Conservation (phyloP, 2,888 invertebrate species). For the Epinotia demarniana region DNA sequence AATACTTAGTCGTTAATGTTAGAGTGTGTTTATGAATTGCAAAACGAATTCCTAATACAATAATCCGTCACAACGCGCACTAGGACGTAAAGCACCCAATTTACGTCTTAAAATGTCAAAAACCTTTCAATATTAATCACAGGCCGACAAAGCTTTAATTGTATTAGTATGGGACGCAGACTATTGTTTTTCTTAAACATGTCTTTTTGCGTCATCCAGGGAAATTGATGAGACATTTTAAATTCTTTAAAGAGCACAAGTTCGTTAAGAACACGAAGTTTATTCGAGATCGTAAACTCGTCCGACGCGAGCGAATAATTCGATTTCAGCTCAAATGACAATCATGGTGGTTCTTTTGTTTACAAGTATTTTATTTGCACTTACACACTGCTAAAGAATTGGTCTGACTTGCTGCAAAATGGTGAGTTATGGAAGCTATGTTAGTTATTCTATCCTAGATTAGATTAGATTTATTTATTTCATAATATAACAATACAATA, state of each 20-base stretch:
- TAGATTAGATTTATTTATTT: too few relatives aligned
- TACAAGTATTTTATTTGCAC: background rate
- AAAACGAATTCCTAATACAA: slow-evolving; percentile 12
- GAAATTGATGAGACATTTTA: slow-evolving; percentile 44
- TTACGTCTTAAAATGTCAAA: slow-evolving; percentile 45
- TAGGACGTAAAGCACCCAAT: slow-evolving; percentile 43
- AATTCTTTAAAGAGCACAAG: slow-evolving; percentile 38
- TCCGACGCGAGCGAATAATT: slow-evolving; percentile 13
- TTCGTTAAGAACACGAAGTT: slow-evolving; percentile 33
- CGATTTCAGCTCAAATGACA: slow-evolving; percentile 20
- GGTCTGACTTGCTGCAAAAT: too few relatives aligned
- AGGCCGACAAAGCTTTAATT: slow-evolving; percentile 46
- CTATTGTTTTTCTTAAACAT: slow-evolving; percentile 42
- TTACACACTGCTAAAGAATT: background rate
- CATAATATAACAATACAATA: too few relatives aligned
- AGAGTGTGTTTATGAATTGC: slow-evolving; percentile 9
- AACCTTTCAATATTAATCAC: slow-evolving; percentile 47
- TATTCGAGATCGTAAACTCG: slow-evolving; percentile 37
- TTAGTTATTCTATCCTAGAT: too few relatives aligned
- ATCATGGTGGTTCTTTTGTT: background rate
- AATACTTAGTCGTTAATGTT: background rate
- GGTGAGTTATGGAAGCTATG: too few relatives aligned
- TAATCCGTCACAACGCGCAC: slow-evolving; percentile 5
- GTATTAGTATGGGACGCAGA: slow-evolving; percentile 48
- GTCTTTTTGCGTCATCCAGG: slow-evolving; percentile 39